phyloP scores from a whole-genome alignment of 2,797 vertebrate species.

The Arremon aurantiirostris region DNA sequence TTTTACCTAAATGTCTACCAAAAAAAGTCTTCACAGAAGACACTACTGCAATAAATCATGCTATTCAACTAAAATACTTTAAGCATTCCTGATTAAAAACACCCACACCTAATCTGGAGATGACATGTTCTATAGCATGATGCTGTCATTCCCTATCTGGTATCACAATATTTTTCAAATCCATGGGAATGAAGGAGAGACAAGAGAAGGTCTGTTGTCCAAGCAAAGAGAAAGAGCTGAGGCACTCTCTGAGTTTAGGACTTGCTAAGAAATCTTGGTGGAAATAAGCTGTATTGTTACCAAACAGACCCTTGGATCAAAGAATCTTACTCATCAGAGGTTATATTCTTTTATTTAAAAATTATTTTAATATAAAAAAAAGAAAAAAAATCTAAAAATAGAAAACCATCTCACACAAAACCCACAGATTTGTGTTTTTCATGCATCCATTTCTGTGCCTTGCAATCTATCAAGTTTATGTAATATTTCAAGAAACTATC shows the following conservation, averaged over 20 bases:
- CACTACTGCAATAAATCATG: not conserved
- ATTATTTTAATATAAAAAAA: not conserved
- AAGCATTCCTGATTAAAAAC: not conserved
- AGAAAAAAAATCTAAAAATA: too few species aligned
- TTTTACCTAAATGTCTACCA: not conserved
- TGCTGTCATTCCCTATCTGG: not conserved
- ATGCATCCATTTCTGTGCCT: not conserved
- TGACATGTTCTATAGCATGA: not conserved
- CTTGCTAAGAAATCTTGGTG: not conserved
- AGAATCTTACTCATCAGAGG: not conserved
- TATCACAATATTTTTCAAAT: not conserved
- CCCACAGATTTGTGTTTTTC: not conserved
- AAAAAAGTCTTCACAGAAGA: not conserved
- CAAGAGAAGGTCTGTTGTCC: not conserved
- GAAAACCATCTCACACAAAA: not conserved
- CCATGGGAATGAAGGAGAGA: not conserved
- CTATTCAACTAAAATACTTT: not conserved
- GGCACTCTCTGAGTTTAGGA: accelerated
- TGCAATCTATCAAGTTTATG: not conserved
- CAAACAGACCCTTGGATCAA: not conserved
- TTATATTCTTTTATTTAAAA: not conserved
- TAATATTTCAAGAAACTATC: not conserved
- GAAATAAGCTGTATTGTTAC: not conserved
- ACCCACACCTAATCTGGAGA: accelerated
- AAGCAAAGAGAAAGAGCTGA: not conserved